phyloP scores from a whole-genome alignment of 2,797 vertebrate genomes.

The Chelidonichthys spinosus region DNA sequence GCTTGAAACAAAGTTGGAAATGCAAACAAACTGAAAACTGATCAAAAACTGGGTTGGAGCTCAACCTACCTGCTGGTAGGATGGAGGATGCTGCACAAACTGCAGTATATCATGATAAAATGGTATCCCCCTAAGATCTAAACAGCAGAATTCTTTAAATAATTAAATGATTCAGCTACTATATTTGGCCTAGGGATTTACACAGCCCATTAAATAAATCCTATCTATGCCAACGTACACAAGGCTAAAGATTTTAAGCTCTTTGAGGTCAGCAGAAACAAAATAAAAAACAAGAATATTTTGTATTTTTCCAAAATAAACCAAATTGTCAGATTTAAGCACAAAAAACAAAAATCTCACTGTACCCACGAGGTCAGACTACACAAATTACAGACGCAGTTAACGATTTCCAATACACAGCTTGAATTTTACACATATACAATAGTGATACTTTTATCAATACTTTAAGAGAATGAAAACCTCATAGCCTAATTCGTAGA shows the following conservation, averaged over 20 bases:
- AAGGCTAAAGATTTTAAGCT: neutral
- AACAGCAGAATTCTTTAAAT: conserved; percentile 4
- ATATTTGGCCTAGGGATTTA: neutral
- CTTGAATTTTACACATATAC: too few species aligned
- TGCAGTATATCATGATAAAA: neutral
- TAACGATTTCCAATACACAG: too few species aligned
- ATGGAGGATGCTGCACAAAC: too few species aligned
- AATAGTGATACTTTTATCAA: too few species aligned
- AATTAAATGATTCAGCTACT: neutral
- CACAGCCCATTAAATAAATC: neutral
- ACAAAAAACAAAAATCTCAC: too few species aligned
- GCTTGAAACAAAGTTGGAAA: conserved; percentile 25
- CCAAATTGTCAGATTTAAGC: too few species aligned
- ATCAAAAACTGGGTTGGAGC: conserved; percentile 23
- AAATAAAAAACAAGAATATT: too few species aligned
- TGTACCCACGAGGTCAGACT: too few species aligned
- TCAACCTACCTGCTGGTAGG: conserved; percentile 14
- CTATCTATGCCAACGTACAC: neutral
- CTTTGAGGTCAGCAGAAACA: neutral
- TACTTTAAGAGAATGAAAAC: too few species aligned
- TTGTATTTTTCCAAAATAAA: too few species aligned
- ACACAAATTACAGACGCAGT: too few species aligned
- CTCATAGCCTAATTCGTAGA: too few species aligned
- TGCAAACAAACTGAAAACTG: conserved; percentile 23
- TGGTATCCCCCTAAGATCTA: conserved; percentile 3